Evolutionary conservation across 2,888 invertebrate species (phyloP).

Genomic region (Meghimatium bilineatum): DNA sequence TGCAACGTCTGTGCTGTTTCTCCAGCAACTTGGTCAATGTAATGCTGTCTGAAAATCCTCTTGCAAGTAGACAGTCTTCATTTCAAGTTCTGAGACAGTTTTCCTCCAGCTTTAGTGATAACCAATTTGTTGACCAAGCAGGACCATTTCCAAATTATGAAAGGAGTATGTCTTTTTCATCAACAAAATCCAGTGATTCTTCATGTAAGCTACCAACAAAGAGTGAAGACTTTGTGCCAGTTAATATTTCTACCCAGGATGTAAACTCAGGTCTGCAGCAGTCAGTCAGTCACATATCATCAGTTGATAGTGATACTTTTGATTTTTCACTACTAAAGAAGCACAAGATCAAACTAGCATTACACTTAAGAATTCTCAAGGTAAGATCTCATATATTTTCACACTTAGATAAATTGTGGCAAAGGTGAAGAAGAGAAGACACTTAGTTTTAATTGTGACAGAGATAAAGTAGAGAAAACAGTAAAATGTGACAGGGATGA

Average conservation of each 20-base stretch:
- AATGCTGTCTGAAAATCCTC: slow-evolving; percentile 17
- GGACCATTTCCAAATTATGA: slow-evolving; percentile 11
- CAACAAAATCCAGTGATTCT: background rate
- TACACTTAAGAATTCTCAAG: slow-evolving; percentile 33
- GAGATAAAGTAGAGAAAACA: no score
- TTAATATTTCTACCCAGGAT: background rate
- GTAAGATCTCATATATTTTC: background rate
- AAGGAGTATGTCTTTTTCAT: background rate
- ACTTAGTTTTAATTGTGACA: no score
- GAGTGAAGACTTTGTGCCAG: background rate
- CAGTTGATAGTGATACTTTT: background rate
- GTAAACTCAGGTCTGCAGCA: background rate
- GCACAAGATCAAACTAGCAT: slow-evolving; percentile 16
- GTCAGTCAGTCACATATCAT: slow-evolving; percentile 1
- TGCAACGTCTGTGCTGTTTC: slow-evolving; percentile 64
- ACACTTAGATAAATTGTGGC: background rate
- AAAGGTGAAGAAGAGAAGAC: background rate
- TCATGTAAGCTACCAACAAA: background rate
- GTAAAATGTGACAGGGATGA: no score
- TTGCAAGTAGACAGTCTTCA: background rate
- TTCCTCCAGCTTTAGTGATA: background rate
- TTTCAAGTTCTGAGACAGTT: slow-evolving; percentile 4
- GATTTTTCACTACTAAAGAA: slow-evolving; percentile 8
- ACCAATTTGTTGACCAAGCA: background rate
- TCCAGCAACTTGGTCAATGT: slow-evolving; percentile 27